Evolutionary conservation across 2,888 invertebrate species (phyloP).

Genomic region (Apamea monoglypha): DNA sequence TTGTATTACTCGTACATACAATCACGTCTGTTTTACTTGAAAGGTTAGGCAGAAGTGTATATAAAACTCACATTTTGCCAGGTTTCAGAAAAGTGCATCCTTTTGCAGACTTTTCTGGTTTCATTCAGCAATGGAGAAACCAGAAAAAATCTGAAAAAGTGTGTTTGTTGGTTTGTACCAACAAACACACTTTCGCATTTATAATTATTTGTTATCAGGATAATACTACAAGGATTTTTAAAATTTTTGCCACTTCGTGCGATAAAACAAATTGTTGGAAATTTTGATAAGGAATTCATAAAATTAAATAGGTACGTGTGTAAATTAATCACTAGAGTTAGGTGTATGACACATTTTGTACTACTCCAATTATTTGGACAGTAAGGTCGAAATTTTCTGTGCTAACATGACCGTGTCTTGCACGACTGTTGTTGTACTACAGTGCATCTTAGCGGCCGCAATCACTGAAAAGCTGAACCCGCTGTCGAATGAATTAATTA

Average conservation of each 20-base stretch:
- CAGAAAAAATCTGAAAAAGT: no score
- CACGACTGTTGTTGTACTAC: neutral
- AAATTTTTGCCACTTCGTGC: neutral
- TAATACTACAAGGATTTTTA: neutral
- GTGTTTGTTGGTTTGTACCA: no score
- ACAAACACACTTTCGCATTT: neutral
- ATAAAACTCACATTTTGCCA: neutral
- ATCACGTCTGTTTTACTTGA: neutral
- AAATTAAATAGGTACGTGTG: neutral
- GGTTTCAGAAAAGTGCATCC: neutral
- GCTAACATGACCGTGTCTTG: neutral
- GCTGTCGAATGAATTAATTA: slow-evolving; percentile 29
- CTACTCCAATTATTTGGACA: neutral
- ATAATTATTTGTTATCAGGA: neutral
- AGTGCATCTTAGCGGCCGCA: neutral
- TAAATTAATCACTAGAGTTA: neutral
- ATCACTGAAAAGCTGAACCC: neutral
- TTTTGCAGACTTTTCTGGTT: neutral
- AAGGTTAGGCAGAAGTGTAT: neutral
- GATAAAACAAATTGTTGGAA: neutral
- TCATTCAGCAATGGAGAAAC: no score
- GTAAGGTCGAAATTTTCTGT: neutral
- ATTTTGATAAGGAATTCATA: neutral
- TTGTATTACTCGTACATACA: neutral
- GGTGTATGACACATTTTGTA: neutral